Base-by-base conservation (phyloP, 1,140 invertebrate genomes). In the Ditylenchus dipsaci region DNA sequence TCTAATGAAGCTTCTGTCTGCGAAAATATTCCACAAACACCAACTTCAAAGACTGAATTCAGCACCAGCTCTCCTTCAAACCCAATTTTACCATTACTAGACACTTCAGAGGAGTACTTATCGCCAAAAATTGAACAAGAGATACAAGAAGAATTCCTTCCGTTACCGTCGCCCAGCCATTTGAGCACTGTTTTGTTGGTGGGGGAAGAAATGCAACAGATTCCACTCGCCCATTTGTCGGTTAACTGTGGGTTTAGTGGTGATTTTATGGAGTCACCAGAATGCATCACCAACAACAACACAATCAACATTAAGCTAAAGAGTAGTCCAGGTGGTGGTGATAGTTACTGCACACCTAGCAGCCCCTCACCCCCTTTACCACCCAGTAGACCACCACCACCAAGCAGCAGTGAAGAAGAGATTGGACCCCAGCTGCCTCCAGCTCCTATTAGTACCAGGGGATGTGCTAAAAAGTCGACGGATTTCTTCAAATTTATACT, bases 401-500 rank as follows among this genome's bases (percentile, higher is more conserved):
- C 43, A 11, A 30, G 23, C 13, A 30, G 30, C 13, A 63, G 56
- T 63, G 26, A 57, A 11, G 15, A 29, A n/a, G 61, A 64, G 3
- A 30, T 47, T 11, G 47, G 43, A n/a, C 29, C 30, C 27, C 62
- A 47, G 7, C 27, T 68, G 8, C 43, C 33, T 13, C 21, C 47
- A 0, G 38, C 57, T n/a, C 27, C 27, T 21, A 56, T 56, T n/a
- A 57, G 42, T 30, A n/a, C n/a, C 30, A 42, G 15, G 15, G 15
- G 27, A 33, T 43, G 8, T 9, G 9, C 29, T 17, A 63, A 63
- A 17, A 56, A 47, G 43, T 23, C 49, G 49, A 63, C 38, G 23
- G 75, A 75, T 19, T 64, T 76, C 1, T 67, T 76, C 27, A 63
- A 66, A 15, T 53, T 76, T 17, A 76, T 76, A 38, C 58, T 76